Conservation (phyloP, 2,797 vertebrate genomes). For the Gymnoscopelus braueri region DNA sequence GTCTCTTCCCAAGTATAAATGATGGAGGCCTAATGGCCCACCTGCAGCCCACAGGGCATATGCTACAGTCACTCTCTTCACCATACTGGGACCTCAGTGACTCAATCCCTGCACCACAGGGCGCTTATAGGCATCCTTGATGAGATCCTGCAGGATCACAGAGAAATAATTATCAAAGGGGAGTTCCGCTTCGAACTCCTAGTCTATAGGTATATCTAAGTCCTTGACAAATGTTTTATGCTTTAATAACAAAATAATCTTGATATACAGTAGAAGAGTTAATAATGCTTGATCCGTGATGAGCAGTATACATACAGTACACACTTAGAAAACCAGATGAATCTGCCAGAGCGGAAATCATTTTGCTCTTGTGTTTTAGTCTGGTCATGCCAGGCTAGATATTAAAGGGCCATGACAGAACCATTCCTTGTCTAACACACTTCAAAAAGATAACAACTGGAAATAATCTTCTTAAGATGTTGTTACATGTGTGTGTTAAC, state of each 20-base stretch:
- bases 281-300: too few relatives aligned
- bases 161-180: background rate
- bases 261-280: too few relatives aligned
- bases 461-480: background rate
- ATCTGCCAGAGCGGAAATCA: too few relatives aligned
- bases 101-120: constrained; percentile 30
- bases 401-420: too few relatives aligned
- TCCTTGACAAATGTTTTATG: background rate
- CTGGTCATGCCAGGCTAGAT: too few relatives aligned
- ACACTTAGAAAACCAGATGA: too few relatives aligned
- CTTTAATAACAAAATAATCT: too few relatives aligned
- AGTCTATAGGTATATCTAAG: background rate
- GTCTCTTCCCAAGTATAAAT: constrained; percentile 90
- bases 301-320: too few relatives aligned
- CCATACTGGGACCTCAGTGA: constrained; percentile 66
- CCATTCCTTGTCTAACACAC: background rate
- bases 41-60: constrained; percentile 84
- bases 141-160: constrained; percentile 33
- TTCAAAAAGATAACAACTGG: background rate
- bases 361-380: too few relatives aligned
- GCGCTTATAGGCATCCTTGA: constrained; percentile 37
- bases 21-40: constrained; percentile 88
- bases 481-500: background rate
- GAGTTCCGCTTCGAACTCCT: background rate
- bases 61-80: constrained; percentile 82